phyloP scores from a whole-genome alignment of 2,113 vertebrate species.

The Pithys albifrons region DNA sequence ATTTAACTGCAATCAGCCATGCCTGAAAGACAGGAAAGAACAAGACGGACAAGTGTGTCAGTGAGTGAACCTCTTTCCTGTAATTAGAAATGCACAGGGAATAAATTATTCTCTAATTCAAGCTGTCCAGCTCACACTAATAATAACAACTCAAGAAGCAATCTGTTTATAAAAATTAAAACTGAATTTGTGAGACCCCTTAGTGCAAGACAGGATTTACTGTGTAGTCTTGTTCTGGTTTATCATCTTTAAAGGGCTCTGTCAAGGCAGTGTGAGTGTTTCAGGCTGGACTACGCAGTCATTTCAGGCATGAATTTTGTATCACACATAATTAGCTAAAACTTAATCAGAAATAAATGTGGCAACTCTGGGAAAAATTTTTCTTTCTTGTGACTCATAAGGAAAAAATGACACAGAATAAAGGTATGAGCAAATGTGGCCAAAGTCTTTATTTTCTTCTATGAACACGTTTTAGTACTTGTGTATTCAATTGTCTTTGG shows the following conservation, averaged over 20 bases:
- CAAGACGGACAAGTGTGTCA: constrained; percentile 80
- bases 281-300: neutral
- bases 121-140: constrained; percentile 83
- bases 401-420: neutral
- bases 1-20: constrained; percentile 69
- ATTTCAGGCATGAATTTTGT: neutral
- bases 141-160: constrained; percentile 78
- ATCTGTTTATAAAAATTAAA: constrained; percentile 73
- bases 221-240: constrained; percentile 29
- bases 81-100: constrained; percentile 84
- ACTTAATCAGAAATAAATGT: neutral
- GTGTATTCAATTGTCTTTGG: neutral
- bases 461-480: neutral
- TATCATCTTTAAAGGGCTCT: constrained; percentile 14
- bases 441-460: neutral
- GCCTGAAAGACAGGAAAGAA: constrained; percentile 74
- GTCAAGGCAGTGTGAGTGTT: neutral
- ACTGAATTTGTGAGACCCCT: constrained; percentile 67
- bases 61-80: constrained; percentile 73
- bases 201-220: constrained; percentile 47
- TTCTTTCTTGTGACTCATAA: neutral
- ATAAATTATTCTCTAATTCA: constrained; percentile 84
- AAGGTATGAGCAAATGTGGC: neutral
- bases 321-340: neutral
- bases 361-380: neutral